These are phyloP conservation scores for Mesopsocus fuscifrons DNA, from an alignment of 2,888 invertebrate genomes.

Conservation along the genomic window DNA sequence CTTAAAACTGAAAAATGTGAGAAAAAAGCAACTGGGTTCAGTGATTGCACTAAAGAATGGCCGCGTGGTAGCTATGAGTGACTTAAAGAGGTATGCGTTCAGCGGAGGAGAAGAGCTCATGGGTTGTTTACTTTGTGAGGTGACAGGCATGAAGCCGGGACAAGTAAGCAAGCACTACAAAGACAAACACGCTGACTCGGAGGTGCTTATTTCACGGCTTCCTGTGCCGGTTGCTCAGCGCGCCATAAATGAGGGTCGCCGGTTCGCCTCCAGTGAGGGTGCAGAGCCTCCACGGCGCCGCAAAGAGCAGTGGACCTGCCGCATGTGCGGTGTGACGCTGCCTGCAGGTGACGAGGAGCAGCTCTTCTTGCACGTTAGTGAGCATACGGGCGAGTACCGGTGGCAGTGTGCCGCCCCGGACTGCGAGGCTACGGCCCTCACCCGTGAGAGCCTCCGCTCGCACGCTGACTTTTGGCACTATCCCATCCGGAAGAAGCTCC, in stretches of 20 bases:
- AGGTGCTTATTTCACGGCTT: conserved; percentile 3
- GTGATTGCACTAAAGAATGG: too few relatives aligned
- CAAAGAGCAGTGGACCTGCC: too few relatives aligned
- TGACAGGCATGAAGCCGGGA: too few relatives aligned
- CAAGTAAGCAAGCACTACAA: not conserved
- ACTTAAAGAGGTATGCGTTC: too few relatives aligned
- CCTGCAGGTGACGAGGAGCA: not conserved
- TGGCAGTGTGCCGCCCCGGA: not conserved
- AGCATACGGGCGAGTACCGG: conserved; percentile 2
- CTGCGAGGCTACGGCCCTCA: not conserved
- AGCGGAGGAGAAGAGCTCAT: too few relatives aligned
- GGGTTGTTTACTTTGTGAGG: too few relatives aligned
- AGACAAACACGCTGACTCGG: not conserved
- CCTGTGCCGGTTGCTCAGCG: not conserved
- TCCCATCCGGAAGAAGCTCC: not conserved
- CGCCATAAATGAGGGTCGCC: conserved; percentile 3
- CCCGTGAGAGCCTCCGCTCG: not conserved
- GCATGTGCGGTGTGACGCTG: not conserved
- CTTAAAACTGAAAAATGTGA: too few relatives aligned
- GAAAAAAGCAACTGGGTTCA: too few relatives aligned
- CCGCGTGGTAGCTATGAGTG: too few relatives aligned
- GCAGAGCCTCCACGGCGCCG: too few relatives aligned
- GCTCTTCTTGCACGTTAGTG: not conserved
- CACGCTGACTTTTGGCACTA: not conserved
- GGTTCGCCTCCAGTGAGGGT: too few relatives aligned